These are phyloP conservation scores for Macrostomum lignano DNA, from an alignment of 1,140 invertebrate species.

Conservation along the genomic window DNA sequence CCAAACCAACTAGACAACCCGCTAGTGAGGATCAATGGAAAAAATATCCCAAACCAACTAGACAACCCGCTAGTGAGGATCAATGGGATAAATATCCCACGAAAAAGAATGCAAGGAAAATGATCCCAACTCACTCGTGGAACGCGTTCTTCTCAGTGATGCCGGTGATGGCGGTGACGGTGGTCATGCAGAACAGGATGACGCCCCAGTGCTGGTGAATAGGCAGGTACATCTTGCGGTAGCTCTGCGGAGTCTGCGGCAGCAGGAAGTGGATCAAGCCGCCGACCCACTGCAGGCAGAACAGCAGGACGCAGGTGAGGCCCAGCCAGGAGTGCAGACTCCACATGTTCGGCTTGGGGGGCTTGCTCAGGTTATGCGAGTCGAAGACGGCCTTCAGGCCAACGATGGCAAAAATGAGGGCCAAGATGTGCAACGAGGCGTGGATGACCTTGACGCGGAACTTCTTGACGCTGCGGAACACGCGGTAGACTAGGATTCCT, in stretches of 20 bases:
- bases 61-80: too few relatives aligned
- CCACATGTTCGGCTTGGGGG: conserved; percentile 47
- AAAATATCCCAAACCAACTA: too few relatives aligned
- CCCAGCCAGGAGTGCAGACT: conserved; percentile 59
- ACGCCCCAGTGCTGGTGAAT: conserved; percentile 51
- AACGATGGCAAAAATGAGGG: conserved; percentile 40
- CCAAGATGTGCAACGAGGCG: conserved; percentile 37
- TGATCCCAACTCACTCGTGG: conserved; percentile 26
- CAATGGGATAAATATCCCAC: conserved; percentile 5
- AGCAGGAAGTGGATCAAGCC: conserved; percentile 46
- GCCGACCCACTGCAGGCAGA: conserved; percentile 42
- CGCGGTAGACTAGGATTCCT: conserved; percentile 55
- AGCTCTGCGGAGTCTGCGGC: conserved; percentile 35
- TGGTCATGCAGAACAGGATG: conserved; percentile 40
- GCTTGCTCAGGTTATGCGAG: conserved; percentile 38
- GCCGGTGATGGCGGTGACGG: conserved; percentile 42
- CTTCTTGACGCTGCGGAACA: conserved; percentile 43
- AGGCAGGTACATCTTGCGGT: conserved; percentile 41
- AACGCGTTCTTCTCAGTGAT: conserved; percentile 54
- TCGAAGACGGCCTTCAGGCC: conserved; percentile 50
- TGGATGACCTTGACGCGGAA: conserved; percentile 47
- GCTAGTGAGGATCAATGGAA: too few relatives aligned
- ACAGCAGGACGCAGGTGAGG: conserved; percentile 41
- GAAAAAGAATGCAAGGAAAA: conserved; percentile 6
- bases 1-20: too few relatives aligned